Evolutionary conservation across 2,113 vertebrate species (phyloP).

Genomic region (Sylvietta virens): DNA sequence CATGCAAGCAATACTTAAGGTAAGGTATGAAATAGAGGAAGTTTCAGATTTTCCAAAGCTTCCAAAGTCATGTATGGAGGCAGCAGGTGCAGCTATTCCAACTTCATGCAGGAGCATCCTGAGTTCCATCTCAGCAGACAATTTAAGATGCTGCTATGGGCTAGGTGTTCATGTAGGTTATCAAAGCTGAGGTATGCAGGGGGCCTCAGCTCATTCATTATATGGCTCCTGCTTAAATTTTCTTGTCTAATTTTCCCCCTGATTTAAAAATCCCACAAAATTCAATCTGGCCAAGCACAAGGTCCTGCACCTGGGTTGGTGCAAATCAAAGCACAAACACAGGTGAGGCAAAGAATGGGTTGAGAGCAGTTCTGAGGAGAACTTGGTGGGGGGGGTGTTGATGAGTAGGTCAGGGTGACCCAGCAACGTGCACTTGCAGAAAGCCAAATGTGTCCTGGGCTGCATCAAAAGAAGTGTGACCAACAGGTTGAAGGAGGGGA

Average conservation of each 20-base stretch:
- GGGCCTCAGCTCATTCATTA: not conserved
- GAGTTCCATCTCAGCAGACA: not conserved
- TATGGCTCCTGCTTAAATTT: not conserved
- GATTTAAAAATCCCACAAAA: not conserved
- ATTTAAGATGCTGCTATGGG: not conserved
- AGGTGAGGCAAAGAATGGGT: not conserved
- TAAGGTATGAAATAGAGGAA: not conserved
- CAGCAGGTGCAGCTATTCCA: not conserved
- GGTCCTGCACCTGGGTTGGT: not conserved
- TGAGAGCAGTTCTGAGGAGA: not conserved
- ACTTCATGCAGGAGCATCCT: not conserved
- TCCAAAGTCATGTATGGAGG: not conserved
- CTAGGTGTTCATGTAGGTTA: not conserved
- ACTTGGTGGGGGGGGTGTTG: rapidly evolving
- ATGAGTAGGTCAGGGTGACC: not conserved
- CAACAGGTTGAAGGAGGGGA: not conserved
- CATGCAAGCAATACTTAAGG: not conserved
- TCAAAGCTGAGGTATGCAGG: not conserved
- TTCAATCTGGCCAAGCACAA: not conserved
- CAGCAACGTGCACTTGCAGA: not conserved
- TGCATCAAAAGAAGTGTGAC: not conserved
- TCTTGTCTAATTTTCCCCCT: not conserved
- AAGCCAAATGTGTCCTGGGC: not conserved
- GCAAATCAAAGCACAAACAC: not conserved
- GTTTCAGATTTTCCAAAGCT: not conserved